Evolutionary conservation across 1,140 invertebrate species (phyloP).

Genomic region (Delia radicum): DNA sequence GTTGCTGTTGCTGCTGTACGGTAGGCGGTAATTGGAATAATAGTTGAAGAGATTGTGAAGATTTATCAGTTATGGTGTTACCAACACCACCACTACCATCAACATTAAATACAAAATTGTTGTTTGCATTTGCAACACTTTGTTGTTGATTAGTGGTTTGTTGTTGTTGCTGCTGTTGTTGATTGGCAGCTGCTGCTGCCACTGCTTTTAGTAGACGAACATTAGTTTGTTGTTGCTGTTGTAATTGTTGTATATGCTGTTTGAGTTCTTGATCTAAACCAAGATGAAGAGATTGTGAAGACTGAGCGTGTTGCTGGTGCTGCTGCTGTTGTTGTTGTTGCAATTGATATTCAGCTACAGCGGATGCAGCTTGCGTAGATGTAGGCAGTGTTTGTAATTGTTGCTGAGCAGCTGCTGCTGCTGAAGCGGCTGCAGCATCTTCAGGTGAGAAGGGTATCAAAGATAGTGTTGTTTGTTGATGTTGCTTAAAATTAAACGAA

Average conservation of each 20-base stretch:
- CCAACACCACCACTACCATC: slow-evolving; percentile 32
- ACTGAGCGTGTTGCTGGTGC: slow-evolving; percentile 38
- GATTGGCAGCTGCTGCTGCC: slow-evolving; percentile 51
- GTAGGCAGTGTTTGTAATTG: slow-evolving; percentile 35
- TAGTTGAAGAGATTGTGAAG: slow-evolving; percentile 49
- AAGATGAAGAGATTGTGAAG: slow-evolving; percentile 5
- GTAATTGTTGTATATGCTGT: slow-evolving; percentile 57
- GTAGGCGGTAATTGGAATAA: slow-evolving; percentile 49
- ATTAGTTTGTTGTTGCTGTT: slow-evolving; percentile 53
- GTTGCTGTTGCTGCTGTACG: slow-evolving; percentile 38
- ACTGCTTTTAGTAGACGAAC: slow-evolving; percentile 54
- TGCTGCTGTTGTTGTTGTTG: slow-evolving; percentile 34
- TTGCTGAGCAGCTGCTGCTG: slow-evolving; percentile 28
- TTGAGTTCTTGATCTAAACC: slow-evolving; percentile 53
- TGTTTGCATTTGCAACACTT: slow-evolving; percentile 20
- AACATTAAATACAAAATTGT: slow-evolving; percentile 52
- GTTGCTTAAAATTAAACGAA: slow-evolving; percentile 38
- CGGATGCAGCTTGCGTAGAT: not conserved
- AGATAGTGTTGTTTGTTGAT: slow-evolving; percentile 45
- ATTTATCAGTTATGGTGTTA: slow-evolving; percentile 36
- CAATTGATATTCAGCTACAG: slow-evolving; percentile 27
- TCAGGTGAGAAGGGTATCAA: slow-evolving; percentile 44
- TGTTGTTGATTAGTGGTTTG: slow-evolving; percentile 32
- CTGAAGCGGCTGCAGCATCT: slow-evolving; percentile 33
- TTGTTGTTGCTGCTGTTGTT: slow-evolving; percentile 37